Base-by-base conservation (phyloP, 2,797 vertebrate species). In the Typhlichthys subterraneus region DNA sequence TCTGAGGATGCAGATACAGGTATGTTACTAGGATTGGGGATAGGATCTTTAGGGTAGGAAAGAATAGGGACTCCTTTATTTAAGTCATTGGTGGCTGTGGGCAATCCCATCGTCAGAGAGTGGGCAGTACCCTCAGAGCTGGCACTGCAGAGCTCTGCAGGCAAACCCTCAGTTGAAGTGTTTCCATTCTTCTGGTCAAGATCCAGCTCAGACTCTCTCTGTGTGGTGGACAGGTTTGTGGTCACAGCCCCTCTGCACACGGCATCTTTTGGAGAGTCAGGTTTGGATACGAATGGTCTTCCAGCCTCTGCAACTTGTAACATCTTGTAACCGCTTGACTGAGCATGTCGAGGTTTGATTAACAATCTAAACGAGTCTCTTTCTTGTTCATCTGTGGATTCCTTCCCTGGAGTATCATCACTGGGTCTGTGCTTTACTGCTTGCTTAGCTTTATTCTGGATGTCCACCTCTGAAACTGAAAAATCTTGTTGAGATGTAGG, bases 41-140 rank as follows among this genome's bases (percentile, higher is more conserved):
- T 83, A 1, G 86, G 67, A 7, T 94, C 93, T 86, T 92, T 94
- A 17, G 90, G 88, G 45, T 87, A 86, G 57, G 91, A 90, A 54
- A 93, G 76, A 67, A 91, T 80, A 67, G 88, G 89, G 49, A 92
- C 89, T 46, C 93, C 93, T 76, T 94, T 94, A 81, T 94, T 94
- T 19, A 94, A 86, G 71, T 94, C 93, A 85, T 94, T 94, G 53
- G 93, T 94, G 49, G 88, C 90, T 42, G 85, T 84, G 54, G 81
- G 77, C 58, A 81, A 69, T 54, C 82, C 78, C 50, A 84, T 67
- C 63, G 80, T 82, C 38, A 77, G n/a, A 31, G 81, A 74, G 5
- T 73, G 54, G 58, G 72, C 73, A 19, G 79, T 62, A 33, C 68
- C 62, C 15, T 92, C 88, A 54, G 2, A 58, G 49, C 58, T 67